Percentiles rank a stretch among this genome's conserved stretches.
Conservation (phyloP, 1,140 invertebrate species). For the Formica exsecta region DNA sequence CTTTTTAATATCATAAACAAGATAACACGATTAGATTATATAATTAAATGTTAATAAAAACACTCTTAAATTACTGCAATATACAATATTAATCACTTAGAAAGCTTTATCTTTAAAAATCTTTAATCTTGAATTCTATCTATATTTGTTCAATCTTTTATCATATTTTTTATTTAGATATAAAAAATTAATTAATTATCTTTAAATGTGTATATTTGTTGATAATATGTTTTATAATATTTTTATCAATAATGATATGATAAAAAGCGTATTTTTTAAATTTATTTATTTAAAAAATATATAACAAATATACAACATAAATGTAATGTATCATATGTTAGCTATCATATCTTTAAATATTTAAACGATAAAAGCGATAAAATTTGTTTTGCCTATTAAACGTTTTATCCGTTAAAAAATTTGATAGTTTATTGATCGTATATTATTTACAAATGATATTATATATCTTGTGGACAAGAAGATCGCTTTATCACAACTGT, state of each 20-base stretch:
- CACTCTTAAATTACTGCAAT: neutral
- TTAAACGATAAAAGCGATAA: neutral
- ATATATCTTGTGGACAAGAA: neutral
- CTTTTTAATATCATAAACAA: neutral
- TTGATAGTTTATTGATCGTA: neutral
- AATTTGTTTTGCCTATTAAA: slow-evolving; percentile 5
- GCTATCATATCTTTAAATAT: slow-evolving; percentile 9
- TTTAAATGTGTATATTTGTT: neutral
- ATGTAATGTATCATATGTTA: neutral
- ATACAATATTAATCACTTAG: neutral
- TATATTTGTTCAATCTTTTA: slow-evolving; percentile 3
- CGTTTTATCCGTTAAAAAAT: neutral
- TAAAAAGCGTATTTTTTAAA: neutral
- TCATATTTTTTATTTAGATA: neutral
- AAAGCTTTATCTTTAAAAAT: slow-evolving; percentile 5
- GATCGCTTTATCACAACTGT: slow-evolving; percentile 40
- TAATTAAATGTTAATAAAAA: neutral
- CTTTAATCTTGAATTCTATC: neutral
- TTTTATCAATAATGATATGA: slow-evolving; percentile 34
- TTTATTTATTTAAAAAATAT: neutral
- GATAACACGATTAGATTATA: neutral
- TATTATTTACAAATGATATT: slow-evolving; percentile 28
- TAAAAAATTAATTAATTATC: neutral
- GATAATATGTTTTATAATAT: neutral
- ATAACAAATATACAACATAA: neutral